A percentile compares a stretch with the other conserved stretches of the same genome.
phyloP scores from a whole-genome alignment of 2,797 vertebrate species.

The Amazonetta brasiliensis region DNA sequence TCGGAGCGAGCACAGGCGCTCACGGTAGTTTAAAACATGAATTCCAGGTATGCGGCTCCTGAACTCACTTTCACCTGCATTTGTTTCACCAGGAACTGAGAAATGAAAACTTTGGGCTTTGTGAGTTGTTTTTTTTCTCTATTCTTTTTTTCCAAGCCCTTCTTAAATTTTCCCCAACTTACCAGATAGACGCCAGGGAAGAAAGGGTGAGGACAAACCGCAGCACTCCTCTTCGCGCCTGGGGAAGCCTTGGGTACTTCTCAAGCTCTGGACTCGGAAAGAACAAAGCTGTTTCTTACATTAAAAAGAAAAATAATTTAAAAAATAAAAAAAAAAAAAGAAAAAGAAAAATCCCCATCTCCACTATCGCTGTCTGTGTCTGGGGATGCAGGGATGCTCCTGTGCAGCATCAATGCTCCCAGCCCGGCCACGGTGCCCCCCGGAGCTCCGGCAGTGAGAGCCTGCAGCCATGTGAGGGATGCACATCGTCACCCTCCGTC shows the following conservation, averaged over 20 bases:
- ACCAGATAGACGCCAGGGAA: fast-evolving
- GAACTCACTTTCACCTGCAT: fast-evolving
- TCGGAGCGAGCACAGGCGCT: fast-evolving
- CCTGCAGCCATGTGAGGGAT: fast-evolving
- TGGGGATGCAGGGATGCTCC: fast-evolving
- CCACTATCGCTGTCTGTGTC: not conserved
- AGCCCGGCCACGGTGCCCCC: not conserved
- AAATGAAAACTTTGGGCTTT: not conserved
- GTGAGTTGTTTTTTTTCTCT: not conserved
- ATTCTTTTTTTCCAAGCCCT: not conserved
- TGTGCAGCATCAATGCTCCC: not conserved
- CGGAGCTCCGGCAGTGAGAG: fast-evolving
- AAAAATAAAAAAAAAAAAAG: not conserved
- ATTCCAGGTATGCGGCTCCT: not conserved
- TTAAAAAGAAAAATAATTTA: not conserved
- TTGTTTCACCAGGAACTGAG: not conserved
- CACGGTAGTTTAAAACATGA: not conserved
- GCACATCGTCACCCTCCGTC: fast-evolving
- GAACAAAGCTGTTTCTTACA: not conserved
- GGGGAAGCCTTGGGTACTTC: no score
- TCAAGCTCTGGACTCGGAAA: not conserved
- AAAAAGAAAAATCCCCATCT: not conserved
- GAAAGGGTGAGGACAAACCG: not conserved
- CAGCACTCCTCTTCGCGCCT: fast-evolving
- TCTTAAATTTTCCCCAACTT: not conserved